Percentiles rank a stretch among this genome's conserved stretches.
These are phyloP conservation scores for Ceyx margarethae DNA, from an alignment of 2,113 vertebrate species.

Conservation along the genomic window DNA sequence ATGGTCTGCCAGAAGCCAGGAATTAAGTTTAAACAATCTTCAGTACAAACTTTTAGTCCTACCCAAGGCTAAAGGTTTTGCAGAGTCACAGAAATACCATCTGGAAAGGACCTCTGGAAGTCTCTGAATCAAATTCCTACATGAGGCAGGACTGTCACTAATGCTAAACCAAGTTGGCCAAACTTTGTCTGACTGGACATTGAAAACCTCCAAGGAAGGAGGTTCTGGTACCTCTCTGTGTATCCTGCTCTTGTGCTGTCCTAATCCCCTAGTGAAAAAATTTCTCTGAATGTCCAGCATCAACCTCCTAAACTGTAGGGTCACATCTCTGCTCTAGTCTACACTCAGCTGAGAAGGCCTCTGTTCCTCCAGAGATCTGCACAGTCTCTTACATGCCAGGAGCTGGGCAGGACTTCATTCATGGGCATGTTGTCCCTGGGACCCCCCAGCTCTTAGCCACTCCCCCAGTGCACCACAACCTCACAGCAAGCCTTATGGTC, in stretches of 20 bases:
- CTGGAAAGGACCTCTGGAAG: neutral
- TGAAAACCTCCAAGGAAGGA: neutral
- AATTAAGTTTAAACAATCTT: neutral
- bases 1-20: neutral
- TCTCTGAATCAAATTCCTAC: neutral
- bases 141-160: neutral
- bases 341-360: neutral
- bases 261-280: neutral
- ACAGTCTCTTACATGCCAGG: neutral
- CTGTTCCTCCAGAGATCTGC: neutral
- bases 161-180: neutral
- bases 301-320: neutral
- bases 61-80: neutral
- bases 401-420: neutral
- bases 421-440: rapidly evolving
- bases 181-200: neutral
- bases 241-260: neutral
- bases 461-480: neutral
- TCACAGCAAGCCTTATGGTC: neutral
- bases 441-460: neutral
- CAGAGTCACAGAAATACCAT: neutral
- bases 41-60: neutral
- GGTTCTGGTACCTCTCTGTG: neutral
- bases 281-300: neutral
- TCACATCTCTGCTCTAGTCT: neutral